phyloP scores from a whole-genome alignment of 2,888 invertebrate species.

The Acleris sparsana region DNA sequence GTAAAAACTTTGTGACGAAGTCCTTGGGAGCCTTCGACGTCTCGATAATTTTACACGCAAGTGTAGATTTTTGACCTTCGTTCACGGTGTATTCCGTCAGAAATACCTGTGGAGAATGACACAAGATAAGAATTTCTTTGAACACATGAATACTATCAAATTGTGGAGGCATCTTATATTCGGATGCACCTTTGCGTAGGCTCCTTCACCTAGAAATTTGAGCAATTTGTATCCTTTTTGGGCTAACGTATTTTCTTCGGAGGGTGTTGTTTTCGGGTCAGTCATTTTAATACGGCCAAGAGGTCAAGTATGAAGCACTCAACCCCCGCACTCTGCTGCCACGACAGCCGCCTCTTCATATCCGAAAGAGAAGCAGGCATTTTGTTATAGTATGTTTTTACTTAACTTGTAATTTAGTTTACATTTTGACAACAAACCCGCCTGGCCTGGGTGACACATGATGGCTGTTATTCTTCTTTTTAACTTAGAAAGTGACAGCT shows the following conservation, averaged over 20 bases:
- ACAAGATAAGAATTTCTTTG: slow-evolving; percentile 6
- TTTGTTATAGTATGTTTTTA: slow-evolving; percentile 52
- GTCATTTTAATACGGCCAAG: slow-evolving; percentile 67
- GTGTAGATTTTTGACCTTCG: slow-evolving; percentile 56
- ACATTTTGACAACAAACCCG: slow-evolving; percentile 43
- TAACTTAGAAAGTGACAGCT: background rate
- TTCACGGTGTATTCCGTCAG: slow-evolving; percentile 66
- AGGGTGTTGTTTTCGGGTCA: slow-evolving; percentile 71
- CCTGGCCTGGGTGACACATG: slow-evolving; percentile 33
- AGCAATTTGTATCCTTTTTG: slow-evolving; percentile 85
- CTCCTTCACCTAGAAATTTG: slow-evolving; percentile 89
- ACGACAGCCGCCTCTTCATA: slow-evolving; percentile 50
- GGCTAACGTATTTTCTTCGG: slow-evolving; percentile 76
- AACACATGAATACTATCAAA: background rate
- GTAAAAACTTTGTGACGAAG: slow-evolving; percentile 91
- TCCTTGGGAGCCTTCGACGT: slow-evolving; percentile 89
- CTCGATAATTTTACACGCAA: slow-evolving; percentile 91
- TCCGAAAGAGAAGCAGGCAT: slow-evolving; percentile 59
- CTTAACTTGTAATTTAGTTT: slow-evolving; percentile 45
- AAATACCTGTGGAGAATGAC: slow-evolving; percentile 59
- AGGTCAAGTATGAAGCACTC: slow-evolving; percentile 51
- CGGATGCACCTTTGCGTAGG: slow-evolving; percentile 89
- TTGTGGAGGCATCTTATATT: background rate
- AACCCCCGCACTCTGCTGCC: slow-evolving; percentile 44
- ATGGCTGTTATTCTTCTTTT: slow-evolving; percentile 37